These are phyloP conservation scores for Hafferia zeledoni DNA, from an alignment of 2,797 vertebrate genomes.

Conservation along the genomic window DNA sequence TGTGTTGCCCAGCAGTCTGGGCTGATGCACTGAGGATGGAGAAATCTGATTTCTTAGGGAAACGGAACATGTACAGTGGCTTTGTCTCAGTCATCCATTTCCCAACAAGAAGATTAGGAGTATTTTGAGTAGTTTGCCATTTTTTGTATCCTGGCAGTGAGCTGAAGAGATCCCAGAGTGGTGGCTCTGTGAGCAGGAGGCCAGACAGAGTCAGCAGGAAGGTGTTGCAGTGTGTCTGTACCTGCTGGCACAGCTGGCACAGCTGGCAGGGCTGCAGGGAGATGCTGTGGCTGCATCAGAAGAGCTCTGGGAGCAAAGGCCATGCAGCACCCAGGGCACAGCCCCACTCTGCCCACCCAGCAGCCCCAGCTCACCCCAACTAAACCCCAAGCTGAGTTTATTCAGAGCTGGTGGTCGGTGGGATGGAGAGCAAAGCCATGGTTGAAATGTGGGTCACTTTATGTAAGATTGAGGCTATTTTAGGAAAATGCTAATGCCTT, in stretches of 20 bases:
- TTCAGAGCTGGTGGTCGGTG: not conserved
- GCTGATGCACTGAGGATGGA: not conserved
- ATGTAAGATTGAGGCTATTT: not conserved
- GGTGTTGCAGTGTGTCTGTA: fast-evolving
- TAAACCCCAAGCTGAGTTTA: fast-evolving
- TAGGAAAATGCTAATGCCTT: not conserved
- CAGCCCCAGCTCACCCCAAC: not conserved
- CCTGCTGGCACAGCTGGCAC: not conserved
- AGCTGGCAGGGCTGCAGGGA: not conserved
- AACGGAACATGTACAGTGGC: not conserved
- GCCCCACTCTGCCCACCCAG: fast-evolving
- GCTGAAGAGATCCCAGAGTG: not conserved
- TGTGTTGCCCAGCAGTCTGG: not conserved
- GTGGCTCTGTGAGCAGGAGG: not conserved
- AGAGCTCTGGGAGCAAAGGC: not conserved
- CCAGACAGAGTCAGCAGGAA: not conserved
- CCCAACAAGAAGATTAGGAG: not conserved
- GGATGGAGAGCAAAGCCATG: not conserved
- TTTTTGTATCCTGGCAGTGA: not conserved
- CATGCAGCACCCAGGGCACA: not conserved
- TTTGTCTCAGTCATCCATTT: not conserved
- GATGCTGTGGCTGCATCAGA: not conserved
- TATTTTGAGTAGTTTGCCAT: not conserved
- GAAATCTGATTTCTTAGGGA: not conserved
- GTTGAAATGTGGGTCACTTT: not conserved